These are phyloP conservation scores for Polypterus bichir DNA, from an alignment of 2,113 vertebrate species.

Conservation along the genomic window DNA sequence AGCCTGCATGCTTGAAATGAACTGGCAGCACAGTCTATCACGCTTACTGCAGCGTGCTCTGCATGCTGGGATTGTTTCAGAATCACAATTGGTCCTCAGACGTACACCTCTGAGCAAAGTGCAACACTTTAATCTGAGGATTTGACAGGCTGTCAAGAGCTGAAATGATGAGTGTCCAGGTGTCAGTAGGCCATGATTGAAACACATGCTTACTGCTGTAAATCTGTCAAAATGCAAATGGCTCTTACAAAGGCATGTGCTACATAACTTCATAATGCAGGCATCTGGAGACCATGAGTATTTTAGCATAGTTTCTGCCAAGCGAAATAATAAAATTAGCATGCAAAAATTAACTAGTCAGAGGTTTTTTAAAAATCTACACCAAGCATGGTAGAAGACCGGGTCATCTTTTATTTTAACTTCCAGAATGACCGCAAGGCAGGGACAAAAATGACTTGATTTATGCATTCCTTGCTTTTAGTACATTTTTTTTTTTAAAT, in stretches of 20 bases:
- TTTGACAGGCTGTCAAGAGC: constrained; percentile 5
- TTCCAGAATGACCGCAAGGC: neutral
- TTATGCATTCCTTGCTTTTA: no score
- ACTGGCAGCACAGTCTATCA: neutral
- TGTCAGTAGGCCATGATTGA: constrained; percentile 9
- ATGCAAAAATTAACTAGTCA: constrained; percentile 1
- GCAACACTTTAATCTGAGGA: neutral
- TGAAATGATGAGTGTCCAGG: neutral
- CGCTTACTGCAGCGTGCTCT: neutral
- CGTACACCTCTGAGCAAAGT: neutral
- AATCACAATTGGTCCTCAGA: constrained; percentile 7
- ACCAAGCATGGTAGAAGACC: neutral
- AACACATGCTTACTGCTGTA: constrained; percentile 9
- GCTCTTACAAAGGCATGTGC: constrained; percentile 5
- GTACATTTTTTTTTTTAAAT: no score
- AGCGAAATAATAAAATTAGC: neutral
- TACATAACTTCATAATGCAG: neutral
- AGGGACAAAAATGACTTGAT: neutral
- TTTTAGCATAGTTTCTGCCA: neutral
- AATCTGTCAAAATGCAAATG: constrained; percentile 6
- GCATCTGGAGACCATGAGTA: constrained; percentile 3
- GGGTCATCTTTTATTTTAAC: neutral
- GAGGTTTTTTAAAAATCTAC: neutral
- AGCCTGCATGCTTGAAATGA: constrained; percentile 7
- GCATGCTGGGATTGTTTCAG: constrained; percentile 1